A percentile compares a stretch with the other conserved stretches of the same genome.
Conservation (phyloP, 2,888 invertebrate genomes). For the Teleiodes luculella region DNA sequence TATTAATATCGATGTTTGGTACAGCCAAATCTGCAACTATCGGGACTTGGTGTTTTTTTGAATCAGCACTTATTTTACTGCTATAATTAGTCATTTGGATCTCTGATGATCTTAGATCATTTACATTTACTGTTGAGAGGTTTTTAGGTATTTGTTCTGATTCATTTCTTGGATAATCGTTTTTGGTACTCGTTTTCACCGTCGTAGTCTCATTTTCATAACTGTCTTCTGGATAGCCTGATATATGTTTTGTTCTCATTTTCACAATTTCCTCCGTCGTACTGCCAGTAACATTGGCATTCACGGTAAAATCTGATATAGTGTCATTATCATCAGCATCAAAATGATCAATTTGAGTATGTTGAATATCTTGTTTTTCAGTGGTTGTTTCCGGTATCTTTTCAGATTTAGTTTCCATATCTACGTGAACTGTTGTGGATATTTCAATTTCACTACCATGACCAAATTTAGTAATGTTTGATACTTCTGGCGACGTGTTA, state of each 20-base stretch:
- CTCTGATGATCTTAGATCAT: neutral
- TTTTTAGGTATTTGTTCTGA: neutral
- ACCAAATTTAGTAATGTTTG: too few species aligned
- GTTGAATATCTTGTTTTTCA: neutral
- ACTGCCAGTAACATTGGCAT: neutral
- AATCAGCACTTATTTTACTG: too few species aligned
- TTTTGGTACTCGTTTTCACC: neutral
- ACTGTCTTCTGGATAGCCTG: neutral
- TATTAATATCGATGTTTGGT: too few species aligned
- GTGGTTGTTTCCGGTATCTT: neutral
- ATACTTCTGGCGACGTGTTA: too few species aligned
- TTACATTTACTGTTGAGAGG: neutral
- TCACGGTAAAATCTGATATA: neutral
- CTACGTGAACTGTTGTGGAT: too few species aligned
- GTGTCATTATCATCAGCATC: neutral
- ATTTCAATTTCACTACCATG: too few species aligned
- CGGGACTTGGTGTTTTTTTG: too few species aligned
- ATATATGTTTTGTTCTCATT: neutral
- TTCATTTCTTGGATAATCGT: neutral
- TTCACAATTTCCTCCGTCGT: neutral
- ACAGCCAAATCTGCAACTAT: too few species aligned
- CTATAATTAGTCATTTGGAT: neutral
- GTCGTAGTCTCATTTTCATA: neutral
- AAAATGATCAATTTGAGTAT: neutral
- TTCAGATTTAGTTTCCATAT: neutral